Conservation (phyloP, 2,797 vertebrate genomes). For the Neosalanx taihuensis region DNA sequence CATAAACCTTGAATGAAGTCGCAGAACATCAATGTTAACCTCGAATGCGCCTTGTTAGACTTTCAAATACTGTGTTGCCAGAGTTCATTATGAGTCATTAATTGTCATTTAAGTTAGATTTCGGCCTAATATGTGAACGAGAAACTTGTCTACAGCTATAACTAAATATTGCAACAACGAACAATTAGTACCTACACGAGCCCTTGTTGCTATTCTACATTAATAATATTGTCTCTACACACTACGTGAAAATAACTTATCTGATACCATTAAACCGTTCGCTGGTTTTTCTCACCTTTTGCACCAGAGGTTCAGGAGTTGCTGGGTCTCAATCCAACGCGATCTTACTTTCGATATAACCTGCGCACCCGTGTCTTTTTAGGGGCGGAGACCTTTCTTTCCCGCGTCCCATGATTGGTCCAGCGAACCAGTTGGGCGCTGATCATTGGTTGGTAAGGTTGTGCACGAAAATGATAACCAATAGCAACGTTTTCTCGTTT, state of each 20-base stretch:
- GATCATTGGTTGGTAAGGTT: constrained; percentile 41
- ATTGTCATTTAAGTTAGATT: no score
- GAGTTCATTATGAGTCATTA: no score
- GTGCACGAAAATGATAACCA: constrained; percentile 26
- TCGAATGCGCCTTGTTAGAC: no score
- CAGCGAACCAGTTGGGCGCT: not conserved
- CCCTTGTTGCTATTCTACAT: no score
- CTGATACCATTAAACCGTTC: not conserved
- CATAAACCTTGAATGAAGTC: not conserved
- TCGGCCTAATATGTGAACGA: no score
- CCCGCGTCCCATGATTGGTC: constrained; percentile 37
- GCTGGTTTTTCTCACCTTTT: constrained; percentile 1
- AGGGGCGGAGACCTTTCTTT: constrained; percentile 23
- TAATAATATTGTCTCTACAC: not conserved
- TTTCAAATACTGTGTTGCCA: no score
- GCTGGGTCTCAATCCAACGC: not conserved
- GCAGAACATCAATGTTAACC: not conserved
- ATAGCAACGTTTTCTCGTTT: rapidly evolving
- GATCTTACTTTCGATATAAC: not conserved
- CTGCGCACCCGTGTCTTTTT: not conserved
- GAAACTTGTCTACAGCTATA: no score
- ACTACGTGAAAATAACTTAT: not conserved
- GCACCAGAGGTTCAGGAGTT: not conserved
- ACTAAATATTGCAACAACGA: no score
- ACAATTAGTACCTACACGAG: no score